Percentiles rank a stretch among this genome's conserved stretches.
Conservation (phyloP, 2,797 vertebrate genomes). For the Syndactyla subalaris region DNA sequence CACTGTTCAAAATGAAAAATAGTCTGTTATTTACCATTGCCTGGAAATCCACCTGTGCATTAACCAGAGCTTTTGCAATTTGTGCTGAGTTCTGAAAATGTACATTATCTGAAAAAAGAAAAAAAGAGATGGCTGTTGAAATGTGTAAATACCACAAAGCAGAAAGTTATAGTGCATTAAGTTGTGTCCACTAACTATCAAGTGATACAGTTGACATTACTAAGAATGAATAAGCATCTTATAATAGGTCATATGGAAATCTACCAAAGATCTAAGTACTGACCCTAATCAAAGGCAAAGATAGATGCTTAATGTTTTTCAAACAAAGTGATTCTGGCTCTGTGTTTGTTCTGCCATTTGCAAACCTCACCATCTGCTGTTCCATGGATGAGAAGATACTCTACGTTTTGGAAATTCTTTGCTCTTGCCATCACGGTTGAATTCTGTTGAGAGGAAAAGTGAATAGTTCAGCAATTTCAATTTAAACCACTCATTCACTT, state of each 20-base stretch:
- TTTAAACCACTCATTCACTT: conserved; percentile 60
- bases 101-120: conserved; percentile 80
- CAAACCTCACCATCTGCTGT: conserved; percentile 87
- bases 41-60: conserved; percentile 84
- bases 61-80: conserved; percentile 85
- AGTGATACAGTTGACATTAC: conserved; percentile 75
- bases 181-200: conserved; percentile 77
- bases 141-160: conserved; percentile 69
- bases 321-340: conserved; percentile 81
- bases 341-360: conserved; percentile 80
- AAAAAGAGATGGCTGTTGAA: conserved; percentile 58
- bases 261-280: conserved; percentile 76
- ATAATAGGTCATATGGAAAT: conserved; percentile 69
- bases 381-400: conserved; percentile 87
- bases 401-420: conserved; percentile 84
- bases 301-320: conserved; percentile 80
- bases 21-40: conserved; percentile 80
- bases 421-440: conserved; percentile 87
- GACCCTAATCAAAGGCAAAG: conserved; percentile 75
- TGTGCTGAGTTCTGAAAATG: conserved; percentile 87
- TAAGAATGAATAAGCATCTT: conserved; percentile 72
- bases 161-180: conserved; percentile 74
- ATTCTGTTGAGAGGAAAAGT: conserved; percentile 81
- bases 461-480: conserved; percentile 77
- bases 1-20: conserved; percentile 16